Percentiles rank a stretch among this genome's conserved stretches.
Conservation (phyloP, 1,140 invertebrate species). For the Atta cephalotes region DNA sequence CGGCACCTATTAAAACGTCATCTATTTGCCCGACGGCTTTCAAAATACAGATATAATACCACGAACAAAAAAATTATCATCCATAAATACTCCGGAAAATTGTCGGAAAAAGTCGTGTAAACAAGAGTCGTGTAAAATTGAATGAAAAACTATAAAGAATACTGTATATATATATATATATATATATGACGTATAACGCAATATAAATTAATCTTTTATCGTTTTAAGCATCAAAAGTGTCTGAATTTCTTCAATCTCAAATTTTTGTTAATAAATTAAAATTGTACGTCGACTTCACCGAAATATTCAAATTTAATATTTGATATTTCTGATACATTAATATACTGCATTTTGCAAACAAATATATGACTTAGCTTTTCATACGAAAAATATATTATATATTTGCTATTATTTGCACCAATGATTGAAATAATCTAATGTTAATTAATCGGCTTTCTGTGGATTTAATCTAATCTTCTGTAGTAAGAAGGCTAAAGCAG, state of each 20-base stretch:
- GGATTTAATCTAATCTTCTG: not conserved
- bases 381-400: not conserved
- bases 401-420: not conserved
- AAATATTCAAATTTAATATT: not conserved
- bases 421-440: not conserved
- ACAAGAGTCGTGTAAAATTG: not conserved
- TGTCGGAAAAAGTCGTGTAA: not conserved
- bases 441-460: conserved; percentile 26
- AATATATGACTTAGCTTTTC: no score
- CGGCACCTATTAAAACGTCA: conserved; percentile 41
- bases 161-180: not conserved
- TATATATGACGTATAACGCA: not conserved
- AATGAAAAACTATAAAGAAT: not conserved
- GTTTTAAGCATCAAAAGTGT: not conserved
- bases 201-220: not conserved
- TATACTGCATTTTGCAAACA: not conserved
- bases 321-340: not conserved
- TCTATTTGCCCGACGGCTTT: conserved; percentile 12
- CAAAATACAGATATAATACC: not conserved
- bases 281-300: not conserved
- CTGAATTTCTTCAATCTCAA: not conserved
- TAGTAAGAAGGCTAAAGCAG: not conserved
- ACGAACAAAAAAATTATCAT: conserved; percentile 30
- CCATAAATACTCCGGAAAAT: not conserved
- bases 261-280: not conserved